Percentiles rank a stretch among this genome's conserved stretches.
Conservation (phyloP, 2,888 invertebrate genomes). For the Patella pellucida region DNA sequence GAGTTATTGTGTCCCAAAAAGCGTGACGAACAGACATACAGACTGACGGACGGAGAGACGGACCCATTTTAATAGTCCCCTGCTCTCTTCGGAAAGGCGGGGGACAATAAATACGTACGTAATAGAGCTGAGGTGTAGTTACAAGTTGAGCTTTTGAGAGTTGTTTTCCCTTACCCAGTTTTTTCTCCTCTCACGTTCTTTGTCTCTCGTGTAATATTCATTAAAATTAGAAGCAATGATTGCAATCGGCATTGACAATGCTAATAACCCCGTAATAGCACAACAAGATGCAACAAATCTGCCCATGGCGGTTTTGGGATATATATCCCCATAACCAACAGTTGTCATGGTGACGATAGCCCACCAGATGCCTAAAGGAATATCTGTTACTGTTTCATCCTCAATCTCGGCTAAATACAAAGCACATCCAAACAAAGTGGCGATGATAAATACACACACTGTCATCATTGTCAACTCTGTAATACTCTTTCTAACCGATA, state of each 20-base stretch:
- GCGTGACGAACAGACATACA: no score
- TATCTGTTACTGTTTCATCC: conserved; percentile 41
- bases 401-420: conserved; percentile 39
- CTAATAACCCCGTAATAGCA: conserved; percentile 48
- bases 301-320: conserved; percentile 44
- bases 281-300: conserved; percentile 48
- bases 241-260: conserved; percentile 55
- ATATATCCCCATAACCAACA: conserved; percentile 58
- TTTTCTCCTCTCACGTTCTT: conserved; percentile 28
- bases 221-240: conserved; percentile 58
- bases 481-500: conserved; percentile 53
- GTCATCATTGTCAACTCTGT: conserved; percentile 56
- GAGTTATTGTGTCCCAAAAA: no score
- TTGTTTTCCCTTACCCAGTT: not conserved
- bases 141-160: no score
- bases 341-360: conserved; percentile 63
- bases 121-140: no score
- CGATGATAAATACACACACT: conserved; percentile 58
- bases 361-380: conserved; percentile 60
- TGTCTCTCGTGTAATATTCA: conserved; percentile 45
- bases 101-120: no score
- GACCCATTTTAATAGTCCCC: no score
- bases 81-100: no score
- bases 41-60: no score
- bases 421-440: conserved; percentile 57